Evolutionary conservation across 2,888 invertebrate species (phyloP), one percentile per base, ranked within the genome.

Genomic region (Frankliniella fusca): DNA sequence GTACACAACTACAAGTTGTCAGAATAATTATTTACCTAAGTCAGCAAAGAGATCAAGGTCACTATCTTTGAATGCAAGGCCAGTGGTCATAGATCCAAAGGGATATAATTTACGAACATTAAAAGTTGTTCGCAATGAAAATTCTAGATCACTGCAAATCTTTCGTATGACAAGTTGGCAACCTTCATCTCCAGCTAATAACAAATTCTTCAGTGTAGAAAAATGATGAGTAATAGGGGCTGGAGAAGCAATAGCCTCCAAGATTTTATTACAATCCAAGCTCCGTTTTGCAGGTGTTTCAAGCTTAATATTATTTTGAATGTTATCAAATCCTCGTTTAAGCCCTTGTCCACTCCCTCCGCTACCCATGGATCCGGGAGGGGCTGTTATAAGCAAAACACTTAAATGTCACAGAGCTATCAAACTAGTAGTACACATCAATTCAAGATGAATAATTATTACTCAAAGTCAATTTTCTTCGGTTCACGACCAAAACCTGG

Each of bases 81-180:
- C 70, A 27, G 70, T 76, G 12, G 70, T 76, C 70, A 76, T 76
- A 27, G 70, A 76, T 76, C 70, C 70, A 76, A 76, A 76, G 12
- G 70, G 23, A 27, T 27, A 12, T 23, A 76, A 27, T 27, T 76
- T 27, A 76, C 70, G 27, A 23, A 23, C 12, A 23, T 27, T 76
- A 12, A 76, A 76, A 12, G n/a, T 27, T 9, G 23, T n/a, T 10
- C 10, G 1, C 27, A 76, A 27, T 7, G 9, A 2, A n/a, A 11
- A 12, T 5, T 27, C 27, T 27, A 76, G 5, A 23, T 76, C 70
- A 11, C 23, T 10, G 27, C 70, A 76, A 27, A 76, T 76, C 12
- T 27, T 76, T 23, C 27, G 23, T 12, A 23, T 5, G 8, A 9
- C 27, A 27, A 10, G 1, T 12, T 76, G 9, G 70, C 70, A 76